Evolutionary conservation across 1,140 invertebrate species (phyloP), one percentile per base, ranked within the genome.

Genomic region (Chironomus tepperi): DNA sequence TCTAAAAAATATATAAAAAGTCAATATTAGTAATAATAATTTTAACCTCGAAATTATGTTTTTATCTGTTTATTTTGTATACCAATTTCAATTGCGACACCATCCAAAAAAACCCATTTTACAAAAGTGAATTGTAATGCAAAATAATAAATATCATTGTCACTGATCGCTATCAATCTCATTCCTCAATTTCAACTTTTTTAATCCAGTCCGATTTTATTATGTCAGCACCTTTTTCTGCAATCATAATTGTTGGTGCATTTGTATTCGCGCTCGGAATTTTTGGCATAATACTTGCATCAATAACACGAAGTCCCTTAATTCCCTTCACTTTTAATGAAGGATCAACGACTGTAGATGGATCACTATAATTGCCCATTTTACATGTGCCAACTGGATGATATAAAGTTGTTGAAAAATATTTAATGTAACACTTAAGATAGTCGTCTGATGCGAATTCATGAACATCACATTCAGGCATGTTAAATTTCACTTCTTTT

Each of bases 201-300:
- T 57, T n/a, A n/a, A 78, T 75, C 83, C 87, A 86, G 77, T 86
- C 83, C 77, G 86, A 84, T 80, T 87, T 91, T 70, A 92, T 88
- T 80, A 91, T 85, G 77, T 93, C 90, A 5, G 88, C 85, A 0
- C 86, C 91, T 79, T 92, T 93, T 79, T 93, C 91, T 0, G 86
- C 92, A 67, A 94, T 91, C 87, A 91, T 92, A 57, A 93, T 89
- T 0, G 87, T 87, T 0, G 91, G 86, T 0, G 91, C 91, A 79
- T 93, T 92, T 0, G 90, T 93, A 76, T 93, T 92, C 3, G 88
- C 91, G 9, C 86, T 86, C 0, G 89, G 84, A 70, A 93, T 88
- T 5, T 81, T 83, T 0, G 93, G 93, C 89, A 94, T 93, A 8
- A 94, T 87, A 75, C 90, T 92, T 19, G 90, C 91, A 83, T 95